Evolutionary conservation across 1,140 invertebrate species (phyloP).

Genomic region (Chymomyza costata): DNA sequence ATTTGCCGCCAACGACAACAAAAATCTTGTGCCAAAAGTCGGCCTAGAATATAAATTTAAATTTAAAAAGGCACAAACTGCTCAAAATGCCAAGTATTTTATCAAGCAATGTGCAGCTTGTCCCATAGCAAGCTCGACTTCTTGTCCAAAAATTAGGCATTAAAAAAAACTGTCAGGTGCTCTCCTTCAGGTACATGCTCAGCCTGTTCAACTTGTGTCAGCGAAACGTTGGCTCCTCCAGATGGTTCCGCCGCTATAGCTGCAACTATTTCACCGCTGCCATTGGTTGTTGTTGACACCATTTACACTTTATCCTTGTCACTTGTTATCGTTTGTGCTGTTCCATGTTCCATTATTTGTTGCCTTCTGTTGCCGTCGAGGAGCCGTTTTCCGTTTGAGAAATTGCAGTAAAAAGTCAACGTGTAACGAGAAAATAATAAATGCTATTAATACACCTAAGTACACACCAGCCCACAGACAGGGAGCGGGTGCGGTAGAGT

Average conservation of each 20-base stretch:
- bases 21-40: too few relatives aligned
- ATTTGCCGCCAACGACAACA: conserved; percentile 25
- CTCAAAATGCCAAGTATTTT: conserved; percentile 31
- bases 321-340: conserved; percentile 59
- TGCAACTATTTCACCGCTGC: conserved; percentile 28
- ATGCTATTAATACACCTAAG: conserved; percentile 65
- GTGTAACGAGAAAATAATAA: conserved; percentile 74
- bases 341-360: conserved; percentile 28
- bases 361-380: conserved; percentile 9
- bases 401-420: conserved; percentile 70
- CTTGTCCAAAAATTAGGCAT: conserved; percentile 33
- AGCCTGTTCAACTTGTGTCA: background rate
- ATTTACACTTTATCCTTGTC: conserved; percentile 70
- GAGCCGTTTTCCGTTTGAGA: conserved; percentile 47
- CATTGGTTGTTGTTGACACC: conserved; percentile 37
- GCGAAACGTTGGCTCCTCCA: conserved; percentile 21
- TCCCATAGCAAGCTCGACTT: background rate
- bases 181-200: conserved; percentile 7
- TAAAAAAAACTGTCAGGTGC: conserved; percentile 25
- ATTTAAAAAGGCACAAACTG: conserved; percentile 56
- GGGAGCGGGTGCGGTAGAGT: background rate
- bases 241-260: conserved; percentile 9
- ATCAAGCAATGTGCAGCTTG: conserved; percentile 47
- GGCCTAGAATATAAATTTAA: conserved; percentile 55
- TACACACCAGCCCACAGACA: background rate